phyloP scores from a whole-genome alignment of 2,888 invertebrate species.

The Pinctada fucata region DNA sequence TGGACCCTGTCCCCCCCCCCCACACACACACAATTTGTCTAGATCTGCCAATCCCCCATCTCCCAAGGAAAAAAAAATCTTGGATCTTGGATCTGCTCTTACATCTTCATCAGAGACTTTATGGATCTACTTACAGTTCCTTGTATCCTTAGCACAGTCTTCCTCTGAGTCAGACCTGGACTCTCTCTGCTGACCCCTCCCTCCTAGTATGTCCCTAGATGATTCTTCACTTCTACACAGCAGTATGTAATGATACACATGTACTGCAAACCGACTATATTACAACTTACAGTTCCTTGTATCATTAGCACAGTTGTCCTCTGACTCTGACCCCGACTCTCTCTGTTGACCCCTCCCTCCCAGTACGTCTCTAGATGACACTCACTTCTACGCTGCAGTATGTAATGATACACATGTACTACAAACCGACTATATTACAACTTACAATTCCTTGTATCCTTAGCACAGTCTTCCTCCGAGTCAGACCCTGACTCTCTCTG shows the following conservation, averaged over 20 bases:
- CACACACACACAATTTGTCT: too few relatives aligned
- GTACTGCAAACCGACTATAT: too few relatives aligned
- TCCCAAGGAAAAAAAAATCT: too few relatives aligned
- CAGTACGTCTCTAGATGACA: too few relatives aligned
- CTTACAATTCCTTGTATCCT: constrained; percentile 37
- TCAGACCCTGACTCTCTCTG: constrained; percentile 30
- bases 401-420: too few relatives aligned
- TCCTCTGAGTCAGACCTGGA: constrained; percentile 28
- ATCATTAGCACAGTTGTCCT: constrained; percentile 17
- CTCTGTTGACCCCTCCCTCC: constrained; percentile 24
- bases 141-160: constrained; percentile 21
- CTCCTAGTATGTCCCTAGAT: not conserved
- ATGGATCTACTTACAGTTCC: constrained; percentile 28
- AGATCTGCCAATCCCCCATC: too few relatives aligned
- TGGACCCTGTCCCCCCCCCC: too few relatives aligned
- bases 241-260: constrained; percentile 1
- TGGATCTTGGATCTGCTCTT: too few relatives aligned
- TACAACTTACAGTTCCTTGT: constrained; percentile 31
- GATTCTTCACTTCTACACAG: constrained; percentile 20
- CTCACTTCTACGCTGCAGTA: constrained; percentile 31
- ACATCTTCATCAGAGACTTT: too few relatives aligned
- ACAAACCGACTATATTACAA: too few relatives aligned
- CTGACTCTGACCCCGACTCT: constrained; percentile 27
- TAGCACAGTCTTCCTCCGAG: constrained; percentile 29
- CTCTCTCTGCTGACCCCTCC: constrained; percentile 19